Conservation (phyloP, 2,113 vertebrate genomes). For the Dipodomys spectabilis region DNA sequence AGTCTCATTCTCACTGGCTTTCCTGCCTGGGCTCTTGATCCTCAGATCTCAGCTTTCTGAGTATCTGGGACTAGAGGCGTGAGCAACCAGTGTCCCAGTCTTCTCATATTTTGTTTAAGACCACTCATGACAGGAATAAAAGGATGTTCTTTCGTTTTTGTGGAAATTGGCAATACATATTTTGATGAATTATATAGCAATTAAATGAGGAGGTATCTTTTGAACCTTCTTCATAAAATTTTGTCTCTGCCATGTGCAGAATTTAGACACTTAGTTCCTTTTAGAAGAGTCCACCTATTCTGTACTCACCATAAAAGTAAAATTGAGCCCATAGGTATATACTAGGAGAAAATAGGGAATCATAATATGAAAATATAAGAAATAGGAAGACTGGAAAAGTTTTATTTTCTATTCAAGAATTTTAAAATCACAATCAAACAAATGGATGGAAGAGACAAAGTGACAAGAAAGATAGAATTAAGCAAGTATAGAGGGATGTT, state of each 20-base stretch:
- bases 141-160: slow-evolving; percentile 13
- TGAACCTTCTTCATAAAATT: slow-evolving; percentile 35
- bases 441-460: background rate
- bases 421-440: background rate
- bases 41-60: too few relatives aligned
- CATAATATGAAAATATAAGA: background rate
- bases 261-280: slow-evolving; percentile 38
- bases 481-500: background rate
- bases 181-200: slow-evolving; percentile 41
- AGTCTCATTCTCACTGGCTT: too few relatives aligned
- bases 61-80: too few relatives aligned
- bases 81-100: too few relatives aligned
- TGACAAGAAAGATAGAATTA: background rate
- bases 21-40: too few relatives aligned
- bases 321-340: background rate
- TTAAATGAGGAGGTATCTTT: background rate
- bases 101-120: background rate
- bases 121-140: background rate
- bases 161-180: slow-evolving; percentile 36
- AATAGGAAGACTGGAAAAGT: background rate
- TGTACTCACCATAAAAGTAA: background rate
- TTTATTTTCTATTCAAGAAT: background rate
- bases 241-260: background rate
- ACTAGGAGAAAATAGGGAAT: background rate
- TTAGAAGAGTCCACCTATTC: slow-evolving; percentile 10